Conservation (phyloP, 2,797 vertebrate genomes). For the Semaprochilodus insignis region DNA sequence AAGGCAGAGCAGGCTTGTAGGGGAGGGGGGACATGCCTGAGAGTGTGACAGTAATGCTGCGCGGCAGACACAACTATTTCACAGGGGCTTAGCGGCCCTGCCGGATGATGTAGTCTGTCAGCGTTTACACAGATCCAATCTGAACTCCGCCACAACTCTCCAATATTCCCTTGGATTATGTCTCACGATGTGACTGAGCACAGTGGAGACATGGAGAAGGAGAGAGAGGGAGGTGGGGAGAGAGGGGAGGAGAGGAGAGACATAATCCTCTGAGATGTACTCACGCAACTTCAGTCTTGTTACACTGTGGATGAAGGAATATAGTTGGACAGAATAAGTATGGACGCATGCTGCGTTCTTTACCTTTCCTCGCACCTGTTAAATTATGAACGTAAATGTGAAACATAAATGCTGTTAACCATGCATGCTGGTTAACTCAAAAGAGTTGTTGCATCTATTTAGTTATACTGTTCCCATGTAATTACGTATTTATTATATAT, state of each 20-base stretch:
- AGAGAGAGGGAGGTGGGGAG: constrained; percentile 37
- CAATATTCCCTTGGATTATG: constrained; percentile 66
- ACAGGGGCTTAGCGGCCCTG: constrained; percentile 63
- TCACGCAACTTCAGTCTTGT: constrained; percentile 50
- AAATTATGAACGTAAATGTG: neutral
- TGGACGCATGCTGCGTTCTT: constrained; percentile 34
- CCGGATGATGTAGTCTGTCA: constrained; percentile 77
- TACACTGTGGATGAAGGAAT: constrained; percentile 49
- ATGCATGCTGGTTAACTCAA: neutral
- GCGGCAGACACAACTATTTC: constrained; percentile 73
- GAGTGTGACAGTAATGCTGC: constrained; percentile 74
- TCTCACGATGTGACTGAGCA: constrained; percentile 57
- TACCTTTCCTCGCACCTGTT: constrained; percentile 50
- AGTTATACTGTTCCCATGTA: too few species aligned
- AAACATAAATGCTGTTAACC: neutral
- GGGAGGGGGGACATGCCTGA: constrained; percentile 56
- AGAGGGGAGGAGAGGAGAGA: constrained; percentile 37
- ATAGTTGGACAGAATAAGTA: constrained; percentile 43
- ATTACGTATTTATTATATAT: too few species aligned
- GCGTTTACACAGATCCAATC: constrained; percentile 71
- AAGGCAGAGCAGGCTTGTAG: constrained; percentile 70
- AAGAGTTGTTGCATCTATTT: too few species aligned
- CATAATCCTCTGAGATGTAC: constrained; percentile 55
- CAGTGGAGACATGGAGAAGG: constrained; percentile 41
- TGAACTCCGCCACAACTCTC: constrained; percentile 63